phyloP scores from a whole-genome alignment of 1,140 invertebrate genomes.

The Nasonia giraulti region DNA sequence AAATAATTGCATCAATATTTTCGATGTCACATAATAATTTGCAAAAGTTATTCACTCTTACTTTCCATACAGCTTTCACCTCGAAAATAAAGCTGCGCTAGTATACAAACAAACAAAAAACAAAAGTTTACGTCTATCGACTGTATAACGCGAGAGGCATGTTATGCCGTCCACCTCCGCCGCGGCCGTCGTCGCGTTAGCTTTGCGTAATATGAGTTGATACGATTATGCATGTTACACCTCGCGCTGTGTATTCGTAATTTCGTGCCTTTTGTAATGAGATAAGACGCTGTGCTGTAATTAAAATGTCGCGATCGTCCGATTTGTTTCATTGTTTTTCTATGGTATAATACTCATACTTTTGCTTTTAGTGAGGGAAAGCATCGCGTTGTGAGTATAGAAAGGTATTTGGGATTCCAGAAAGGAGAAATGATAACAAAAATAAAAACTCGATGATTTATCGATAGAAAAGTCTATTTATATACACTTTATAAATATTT shows the following conservation, averaged over 20 bases:
- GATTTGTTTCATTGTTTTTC: neutral
- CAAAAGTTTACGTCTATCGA: no score
- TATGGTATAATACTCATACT: neutral
- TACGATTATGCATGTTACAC: neutral
- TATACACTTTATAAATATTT: no score
- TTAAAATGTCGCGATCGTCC: neutral
- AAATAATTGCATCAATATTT: no score
- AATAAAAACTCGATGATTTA: neutral
- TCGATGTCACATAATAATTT: no score
- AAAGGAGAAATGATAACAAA: neutral
- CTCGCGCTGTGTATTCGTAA: neutral
- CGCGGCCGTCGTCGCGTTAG: neutral
- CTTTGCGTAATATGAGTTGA: constrained; percentile 8
- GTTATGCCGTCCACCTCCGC: neutral
- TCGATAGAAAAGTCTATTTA: neutral
- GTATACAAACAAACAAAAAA: no score
- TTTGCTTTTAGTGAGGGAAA: neutral
- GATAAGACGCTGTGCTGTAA: neutral
- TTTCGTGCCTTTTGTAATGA: neutral
- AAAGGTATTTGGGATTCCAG: neutral
- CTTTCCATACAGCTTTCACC: no score
- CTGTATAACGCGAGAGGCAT: no score
- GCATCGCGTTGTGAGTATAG: neutral
- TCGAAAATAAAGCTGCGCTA: no score
- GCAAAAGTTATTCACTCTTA: no score